Evolutionary conservation across 2,113 vertebrate species (phyloP), one percentile per base, ranked within the genome.

Genomic region (Semicossyphus pulcher): DNA sequence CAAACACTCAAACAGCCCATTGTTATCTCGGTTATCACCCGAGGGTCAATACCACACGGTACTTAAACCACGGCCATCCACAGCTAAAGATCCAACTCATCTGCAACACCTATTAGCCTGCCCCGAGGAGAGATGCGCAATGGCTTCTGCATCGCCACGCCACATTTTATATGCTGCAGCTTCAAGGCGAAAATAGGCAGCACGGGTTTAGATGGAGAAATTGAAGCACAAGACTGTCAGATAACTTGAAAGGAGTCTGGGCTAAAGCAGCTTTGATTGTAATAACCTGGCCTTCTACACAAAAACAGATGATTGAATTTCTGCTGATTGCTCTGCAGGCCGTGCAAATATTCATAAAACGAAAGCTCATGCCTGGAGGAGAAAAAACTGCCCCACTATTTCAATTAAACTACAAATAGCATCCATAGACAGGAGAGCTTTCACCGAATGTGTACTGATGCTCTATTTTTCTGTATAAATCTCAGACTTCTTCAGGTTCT

Each of bases 241-340:
- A 81, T 53, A 74, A 64, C 53, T 57, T n/a, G n/a, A 70, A 47
- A 41, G 10, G 18, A 60, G 45, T 62, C 8, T 47, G 42, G 52
- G 64, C 77, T 80, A 74, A 73, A 83, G 71, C 31, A 36, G 51
- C 58, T 78, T 66, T 89, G 76, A 86, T 78, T 89, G 72, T 75
- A 87, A 86, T 85, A 88, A 83, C 80, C 68, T 81, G 48, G 78
- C 70, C 67, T 69, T 80, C 56, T 72, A 67, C 62, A 89, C 69
- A 79, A 81, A 81, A 88, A 85, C 65, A 83, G 31, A 79, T 80
- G 79, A 87, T 73, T 85, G 80, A 82, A 88, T 84, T 85, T 76
- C 42, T 59, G 53, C 67, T 79, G 80, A 86, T 86, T 90, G 76
- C 68, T 68, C 81, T 16, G 36, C 42, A 52, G 80, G 61, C 77